These are phyloP conservation scores for Lepidocolaptes lacrymiger DNA, from an alignment of 2,797 vertebrate genomes.

Conservation along the genomic window DNA sequence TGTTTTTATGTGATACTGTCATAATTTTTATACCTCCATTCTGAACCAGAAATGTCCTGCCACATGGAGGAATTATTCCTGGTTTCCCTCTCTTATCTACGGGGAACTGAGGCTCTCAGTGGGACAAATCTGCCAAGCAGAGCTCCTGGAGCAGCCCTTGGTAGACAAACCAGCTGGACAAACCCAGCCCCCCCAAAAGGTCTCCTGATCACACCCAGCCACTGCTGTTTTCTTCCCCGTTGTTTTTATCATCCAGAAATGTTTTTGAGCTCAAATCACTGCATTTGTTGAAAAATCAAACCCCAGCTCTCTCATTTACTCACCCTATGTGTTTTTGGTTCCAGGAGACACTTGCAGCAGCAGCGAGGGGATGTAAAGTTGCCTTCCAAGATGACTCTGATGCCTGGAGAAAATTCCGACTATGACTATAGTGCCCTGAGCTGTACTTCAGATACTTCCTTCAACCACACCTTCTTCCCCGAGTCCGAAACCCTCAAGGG, in stretches of 20 bases:
- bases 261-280: neutral
- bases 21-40: neutral
- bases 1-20: neutral
- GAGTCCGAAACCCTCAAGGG: constrained; percentile 89
- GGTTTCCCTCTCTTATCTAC: neutral
- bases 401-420: constrained; percentile 95
- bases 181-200: neutral
- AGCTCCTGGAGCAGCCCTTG: neutral
- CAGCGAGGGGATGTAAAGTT: constrained; percentile 83
- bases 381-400: constrained; percentile 89
- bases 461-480: constrained; percentile 84
- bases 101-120: neutral
- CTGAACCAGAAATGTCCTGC: neutral
- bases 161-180: neutral
- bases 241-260: neutral
- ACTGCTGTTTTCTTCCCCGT: neutral
- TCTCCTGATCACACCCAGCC: neutral
- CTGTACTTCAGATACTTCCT: constrained; percentile 89
- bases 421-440: constrained; percentile 97
- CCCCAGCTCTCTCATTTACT: neutral
- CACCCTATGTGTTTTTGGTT: constrained; percentile 8
- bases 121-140: neutral
- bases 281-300: neutral
- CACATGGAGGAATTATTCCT: neutral
- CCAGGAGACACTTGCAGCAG: constrained; percentile 48